Conservation (phyloP, 2,113 vertebrate species). For the Mustela nigripes region DNA sequence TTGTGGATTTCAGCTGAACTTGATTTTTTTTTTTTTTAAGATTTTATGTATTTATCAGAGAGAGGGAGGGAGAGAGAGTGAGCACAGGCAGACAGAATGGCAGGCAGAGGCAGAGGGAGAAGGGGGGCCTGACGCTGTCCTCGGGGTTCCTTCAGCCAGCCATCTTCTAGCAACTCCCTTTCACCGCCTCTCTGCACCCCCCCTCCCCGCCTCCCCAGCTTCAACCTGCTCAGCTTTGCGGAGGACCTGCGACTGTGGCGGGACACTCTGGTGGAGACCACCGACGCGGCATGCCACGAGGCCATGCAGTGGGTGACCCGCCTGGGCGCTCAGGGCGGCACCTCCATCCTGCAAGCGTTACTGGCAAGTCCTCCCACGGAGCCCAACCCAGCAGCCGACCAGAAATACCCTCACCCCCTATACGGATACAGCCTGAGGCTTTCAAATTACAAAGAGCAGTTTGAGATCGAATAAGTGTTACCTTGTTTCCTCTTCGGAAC, state of each 20-base stretch:
- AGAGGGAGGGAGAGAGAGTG: no score
- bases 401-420: not conserved
- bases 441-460: not conserved
- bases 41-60: no score
- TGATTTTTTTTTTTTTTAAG: not conserved
- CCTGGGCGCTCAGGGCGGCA: slow-evolving; percentile 86
- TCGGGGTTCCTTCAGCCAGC: not conserved
- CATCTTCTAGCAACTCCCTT: not conserved
- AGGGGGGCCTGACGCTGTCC: not conserved
- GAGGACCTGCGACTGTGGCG: slow-evolving; percentile 86
- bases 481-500: not conserved
- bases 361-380: slow-evolving; percentile 84
- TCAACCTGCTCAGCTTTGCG: slow-evolving; percentile 91
- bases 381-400: not conserved
- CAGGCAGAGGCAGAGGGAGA: no score
- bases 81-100: no score
- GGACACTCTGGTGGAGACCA: slow-evolving; percentile 86
- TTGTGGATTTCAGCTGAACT: not conserved
- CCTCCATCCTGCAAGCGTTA: slow-evolving; percentile 89
- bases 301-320: slow-evolving; percentile 89
- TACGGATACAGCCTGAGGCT: rapidly evolving
- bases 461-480: not conserved
- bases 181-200: not conserved
- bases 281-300: slow-evolving; percentile 85
- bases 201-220: slow-evolving; percentile 81